Evolutionary conservation across 2,888 invertebrate species (phyloP), one percentile per base, ranked within the genome.

Genomic region (Euplagia quadripunctaria): DNA sequence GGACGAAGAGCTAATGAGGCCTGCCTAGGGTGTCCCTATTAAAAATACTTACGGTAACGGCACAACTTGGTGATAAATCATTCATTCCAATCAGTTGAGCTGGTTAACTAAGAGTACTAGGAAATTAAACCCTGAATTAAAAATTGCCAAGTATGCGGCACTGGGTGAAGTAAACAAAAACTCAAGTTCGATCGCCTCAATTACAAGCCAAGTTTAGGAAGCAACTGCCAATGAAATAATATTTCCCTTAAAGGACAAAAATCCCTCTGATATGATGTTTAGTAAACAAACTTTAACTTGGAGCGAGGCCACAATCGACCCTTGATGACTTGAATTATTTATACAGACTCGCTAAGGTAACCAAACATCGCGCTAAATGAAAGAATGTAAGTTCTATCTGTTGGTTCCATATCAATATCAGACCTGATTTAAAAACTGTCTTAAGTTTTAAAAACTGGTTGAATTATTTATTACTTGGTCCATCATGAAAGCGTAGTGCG

Each of bases 271-370:
- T 74, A 77, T 77, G 65, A 77, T 85, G 76, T 77, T 75, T 76
- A 77, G 72, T 77, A 85, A 78, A 84, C 82, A 89, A 87, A 87
- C 84, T 85, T 80, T 31, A 69, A 72, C 71, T 76, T 70, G 74
- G 74, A 74, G 82, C 77, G 80, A 82, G 84, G 86, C 82, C 87
- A 88, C 90, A 88, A 89, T 86, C 82, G 77, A 80, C 77, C 77
- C 86, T 76, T 93, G 91, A 93, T 90, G 90, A 92, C 85, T 83
- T 93, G 91, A 93, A 94, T 93, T 92, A 94, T 93, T 93, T 91
- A 94, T 92, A 83, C 78, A 86, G 89, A 87, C 82, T 74, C 73
- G 70, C 64, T 84, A 65, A 70, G 85, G 90, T 89, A 87, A 82
- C 91, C 88, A 88, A 64, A 31, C 7, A n/a, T 63, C 46, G 8